Evolutionary conservation across 2,797 vertebrate genomes (phyloP), one percentile per base, ranked within the genome.

Genomic region (Scleropages formosus): DNA sequence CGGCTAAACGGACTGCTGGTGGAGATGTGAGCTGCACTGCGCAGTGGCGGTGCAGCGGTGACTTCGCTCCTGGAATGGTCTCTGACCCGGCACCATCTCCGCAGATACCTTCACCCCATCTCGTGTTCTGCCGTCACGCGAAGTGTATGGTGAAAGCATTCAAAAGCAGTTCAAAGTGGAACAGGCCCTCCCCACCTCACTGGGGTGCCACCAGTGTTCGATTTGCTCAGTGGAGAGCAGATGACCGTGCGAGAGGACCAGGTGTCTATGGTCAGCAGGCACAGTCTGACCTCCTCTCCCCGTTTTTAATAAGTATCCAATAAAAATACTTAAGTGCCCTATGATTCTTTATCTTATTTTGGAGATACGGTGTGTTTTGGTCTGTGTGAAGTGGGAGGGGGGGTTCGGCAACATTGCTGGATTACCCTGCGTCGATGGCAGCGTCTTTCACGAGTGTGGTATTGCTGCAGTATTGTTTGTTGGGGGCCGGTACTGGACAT

Each of bases 251-350:
- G 93, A 89, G 77, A 62, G 31, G 73, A 90, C 89, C 94, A 95
- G 93, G 91, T 94, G 93, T 76, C 81, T 83, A 80, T 81, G 86
- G 87, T 88, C 90, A 89, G 89, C 84, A 84, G 74, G 84, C 85
- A 83, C 84, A 79, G 79, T 78, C 70, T 64, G 64, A 77, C 76
- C 58, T 65, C 69, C 58, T 10, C 22, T 31, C 9, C 15, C 0
- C 26, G 46, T 47, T 39, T 46, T 26, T 15, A 15, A 16, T 39
- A 9, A 18, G 26, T 31, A 20, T 39, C 53, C 13, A 24, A 53
- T 15, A 1, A 9, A 8, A 22, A 7, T n/a, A 20, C 64, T n/a
- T 73, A n/a, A n/a, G n/a, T 61, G 58, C 61, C 27, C 24, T 8
- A 15, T 39, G 9, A 9, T 18, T 22, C 51, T 15, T 6, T n/a